Base-by-base conservation (phyloP, 2,888 invertebrate genomes). In the Trisateles emortualis region DNA sequence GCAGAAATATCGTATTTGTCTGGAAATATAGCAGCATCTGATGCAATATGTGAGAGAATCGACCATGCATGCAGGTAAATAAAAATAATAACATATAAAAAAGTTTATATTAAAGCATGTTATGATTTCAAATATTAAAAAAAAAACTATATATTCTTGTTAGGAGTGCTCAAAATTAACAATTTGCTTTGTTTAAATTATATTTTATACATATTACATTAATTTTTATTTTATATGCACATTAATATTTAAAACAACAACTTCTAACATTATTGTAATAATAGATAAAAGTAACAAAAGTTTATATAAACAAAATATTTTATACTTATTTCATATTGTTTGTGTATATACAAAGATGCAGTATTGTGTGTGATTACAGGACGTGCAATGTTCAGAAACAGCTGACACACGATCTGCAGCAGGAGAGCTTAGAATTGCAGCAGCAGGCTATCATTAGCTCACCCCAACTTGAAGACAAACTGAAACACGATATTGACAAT, bases 1-100 rank as follows among this genome's bases (percentile, higher is more conserved):
- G 94, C 94, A 45, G 94, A 94, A 77, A 88, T 94, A 71, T 93
- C 94, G 39, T 94, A 87, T 64, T 68, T 94, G 9, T 92, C 93
- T 9, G 94, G 94, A 41, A 94, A 94, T 56, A 86, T 88, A 60
- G 88, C 84, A 36, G 93, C 92, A 19, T 94, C 94, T 39, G 92
- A 93, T 76, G 90, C 92, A 8, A 90, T 94, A 49, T 93, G 94
- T 67, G 93, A 94, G 68, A 84, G 93, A 59, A 90, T 94, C 52
- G 88, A 90, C 30, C 91, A 93, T 73, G 90, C 89, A 16, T 81
- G 77, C 82, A 91, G 92, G 92, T 91, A 79, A 76, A 59, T 60
- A 57, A 58, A 70, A 64, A 61, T 69, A 43, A 38, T 40, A 29
- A 33, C 36, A 52, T 59, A 68, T 45, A 78, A 76, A 19, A 66